Conservation (phyloP, 2,797 vertebrate genomes). For the Phrynocephalus guinanensis region DNA sequence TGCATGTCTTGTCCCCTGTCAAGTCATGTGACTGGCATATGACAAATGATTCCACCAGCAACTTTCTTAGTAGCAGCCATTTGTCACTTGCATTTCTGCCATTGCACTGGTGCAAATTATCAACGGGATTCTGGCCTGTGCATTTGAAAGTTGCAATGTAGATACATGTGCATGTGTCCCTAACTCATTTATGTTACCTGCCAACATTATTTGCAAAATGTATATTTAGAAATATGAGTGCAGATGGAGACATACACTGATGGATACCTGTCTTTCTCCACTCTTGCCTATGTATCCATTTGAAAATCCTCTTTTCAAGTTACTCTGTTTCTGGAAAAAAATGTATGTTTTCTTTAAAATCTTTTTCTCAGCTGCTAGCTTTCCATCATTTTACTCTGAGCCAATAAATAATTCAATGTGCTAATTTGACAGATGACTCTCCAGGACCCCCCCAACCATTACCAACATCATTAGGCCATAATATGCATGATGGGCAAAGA, state of each 20-base stretch:
- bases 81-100: too few species aligned
- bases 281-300: slow-evolving; percentile 25
- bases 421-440: slow-evolving; percentile 89
- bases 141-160: too few species aligned
- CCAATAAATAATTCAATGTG: slow-evolving; percentile 88
- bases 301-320: slow-evolving; percentile 40
- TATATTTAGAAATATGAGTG: not conserved
- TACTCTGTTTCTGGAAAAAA: slow-evolving; percentile 57
- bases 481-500: slow-evolving; percentile 79
- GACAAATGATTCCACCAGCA: too few species aligned
- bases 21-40: too few species aligned
- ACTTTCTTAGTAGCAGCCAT: too few species aligned
- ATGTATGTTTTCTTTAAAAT: slow-evolving; percentile 73
- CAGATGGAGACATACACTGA: not conserved
- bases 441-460: slow-evolving; percentile 82
- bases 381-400: slow-evolving; percentile 80
- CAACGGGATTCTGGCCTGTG: too few species aligned
- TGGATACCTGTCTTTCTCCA: not conserved
- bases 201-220: not conserved
- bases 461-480: slow-evolving; percentile 84
- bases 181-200: not conserved
- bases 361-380: slow-evolving; percentile 81
- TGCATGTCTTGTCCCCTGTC: too few species aligned
- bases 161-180: not conserved
- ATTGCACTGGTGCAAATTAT: too few species aligned